Conservation (phyloP, 2,888 invertebrate genomes). For the Cataglyphis cursor region DNA sequence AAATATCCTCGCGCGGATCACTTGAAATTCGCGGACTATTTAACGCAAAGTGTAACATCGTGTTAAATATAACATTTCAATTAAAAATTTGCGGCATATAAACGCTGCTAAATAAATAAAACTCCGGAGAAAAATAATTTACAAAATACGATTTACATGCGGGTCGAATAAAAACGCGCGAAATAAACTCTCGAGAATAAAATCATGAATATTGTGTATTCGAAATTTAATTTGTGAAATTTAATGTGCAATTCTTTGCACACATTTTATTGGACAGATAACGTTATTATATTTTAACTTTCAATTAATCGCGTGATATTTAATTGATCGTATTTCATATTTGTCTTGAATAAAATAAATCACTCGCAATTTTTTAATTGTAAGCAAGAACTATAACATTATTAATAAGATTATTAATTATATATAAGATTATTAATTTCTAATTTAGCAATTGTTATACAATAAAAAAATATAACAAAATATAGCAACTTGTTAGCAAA, state of each 20-base stretch:
- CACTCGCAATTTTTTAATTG: background rate
- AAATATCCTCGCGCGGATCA: conserved; percentile 21
- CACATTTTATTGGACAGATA: background rate
- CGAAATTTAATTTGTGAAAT: conserved; percentile 9
- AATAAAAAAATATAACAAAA: background rate
- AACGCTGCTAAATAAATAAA: conserved; percentile 26
- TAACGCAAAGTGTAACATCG: conserved; percentile 15
- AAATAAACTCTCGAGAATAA: background rate
- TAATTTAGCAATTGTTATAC: background rate
- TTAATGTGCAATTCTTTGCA: background rate
- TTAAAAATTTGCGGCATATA: conserved; percentile 31
- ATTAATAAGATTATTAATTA: background rate
- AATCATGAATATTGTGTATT: background rate
- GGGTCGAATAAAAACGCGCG: conserved; percentile 17
- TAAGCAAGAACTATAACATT: background rate
- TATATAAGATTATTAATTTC: background rate
- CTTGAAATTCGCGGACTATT: background rate
- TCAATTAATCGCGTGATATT: conserved; percentile 15
- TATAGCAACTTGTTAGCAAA: background rate
- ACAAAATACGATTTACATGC: conserved; percentile 22
- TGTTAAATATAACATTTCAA: conserved; percentile 43
- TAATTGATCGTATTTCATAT: background rate
- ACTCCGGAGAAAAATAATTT: conserved; percentile 21
- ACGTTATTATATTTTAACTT: background rate
- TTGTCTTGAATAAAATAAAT: background rate